These are phyloP conservation scores for Sphaeridia pumilis DNA, from an alignment of 2,888 invertebrate species.

Conservation along the genomic window DNA sequence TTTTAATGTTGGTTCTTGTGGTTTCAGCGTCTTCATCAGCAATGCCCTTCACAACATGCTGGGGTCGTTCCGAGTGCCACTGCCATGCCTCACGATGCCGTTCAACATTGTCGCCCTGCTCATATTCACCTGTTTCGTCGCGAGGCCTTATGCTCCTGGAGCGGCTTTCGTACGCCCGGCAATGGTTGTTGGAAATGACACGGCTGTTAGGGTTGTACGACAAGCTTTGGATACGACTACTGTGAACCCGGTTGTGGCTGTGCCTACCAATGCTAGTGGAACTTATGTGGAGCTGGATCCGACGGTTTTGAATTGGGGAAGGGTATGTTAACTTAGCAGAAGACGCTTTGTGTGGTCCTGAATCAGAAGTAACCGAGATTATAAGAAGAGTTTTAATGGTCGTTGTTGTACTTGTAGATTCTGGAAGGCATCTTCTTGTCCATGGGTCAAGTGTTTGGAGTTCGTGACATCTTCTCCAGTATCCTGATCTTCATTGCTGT, in stretches of 20 bases:
- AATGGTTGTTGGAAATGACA: constrained; percentile 1
- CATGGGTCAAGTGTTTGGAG: constrained; percentile 41
- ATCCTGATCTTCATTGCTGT: constrained; percentile 40
- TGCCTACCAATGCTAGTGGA: not conserved
- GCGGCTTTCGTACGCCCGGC: too few species aligned
- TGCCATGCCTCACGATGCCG: constrained; percentile 40
- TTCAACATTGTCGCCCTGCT: constrained; percentile 40
- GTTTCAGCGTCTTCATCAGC: constrained; percentile 40
- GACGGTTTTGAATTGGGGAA: constrained; percentile 38
- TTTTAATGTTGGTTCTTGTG: constrained; percentile 2
- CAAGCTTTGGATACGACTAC: too few species aligned
- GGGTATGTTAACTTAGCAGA: constrained; percentile 38
- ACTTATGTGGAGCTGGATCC: constrained; percentile 1
- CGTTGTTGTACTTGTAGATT: constrained; percentile 37
- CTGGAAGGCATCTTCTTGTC: constrained; percentile 41
- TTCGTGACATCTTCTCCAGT: constrained; percentile 39
- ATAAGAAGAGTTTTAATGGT: too few species aligned
- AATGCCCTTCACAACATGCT: constrained; percentile 38
- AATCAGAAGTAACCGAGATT: too few species aligned
- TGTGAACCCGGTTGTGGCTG: too few species aligned
- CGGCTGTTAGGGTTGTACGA: too few species aligned
- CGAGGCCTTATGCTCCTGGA: constrained; percentile 19
- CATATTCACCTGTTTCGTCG: constrained; percentile 38
- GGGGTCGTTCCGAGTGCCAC: constrained; percentile 38
- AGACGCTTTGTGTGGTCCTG: too few species aligned